phyloP scores from a whole-genome alignment of 2,113 vertebrate species.

The Butorides virescens region DNA sequence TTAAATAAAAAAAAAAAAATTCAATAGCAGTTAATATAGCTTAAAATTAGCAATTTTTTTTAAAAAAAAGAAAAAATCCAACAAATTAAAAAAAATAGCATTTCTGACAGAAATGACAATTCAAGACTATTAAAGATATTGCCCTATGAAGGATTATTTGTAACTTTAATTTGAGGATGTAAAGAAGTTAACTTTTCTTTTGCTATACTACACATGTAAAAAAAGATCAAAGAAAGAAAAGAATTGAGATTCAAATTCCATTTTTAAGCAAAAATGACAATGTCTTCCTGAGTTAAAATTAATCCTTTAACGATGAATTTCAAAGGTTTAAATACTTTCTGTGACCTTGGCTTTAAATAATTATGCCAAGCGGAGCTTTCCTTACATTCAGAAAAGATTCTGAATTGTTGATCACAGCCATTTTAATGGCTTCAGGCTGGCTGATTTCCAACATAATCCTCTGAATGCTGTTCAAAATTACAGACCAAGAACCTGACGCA shows the following conservation, averaged over 20 bases:
- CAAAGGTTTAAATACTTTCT: conserved; percentile 80
- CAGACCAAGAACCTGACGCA: conserved; percentile 63
- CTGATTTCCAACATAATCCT: conserved; percentile 74
- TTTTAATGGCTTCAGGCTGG: conserved; percentile 77
- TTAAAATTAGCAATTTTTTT: conserved; percentile 35
- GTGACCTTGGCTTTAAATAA: conserved; percentile 80
- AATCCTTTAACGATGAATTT: conserved; percentile 85
- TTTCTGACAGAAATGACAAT: conserved; percentile 63
- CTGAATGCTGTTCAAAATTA: conserved; percentile 71
- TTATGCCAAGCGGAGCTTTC: conserved; percentile 75
- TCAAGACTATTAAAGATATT: conserved; percentile 54
- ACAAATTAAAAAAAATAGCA: background rate
- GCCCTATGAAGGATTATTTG: conserved; percentile 61
- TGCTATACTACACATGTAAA: conserved; percentile 66
- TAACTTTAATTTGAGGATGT: conserved; percentile 71
- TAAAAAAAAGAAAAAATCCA: background rate
- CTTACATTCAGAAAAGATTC: conserved; percentile 77
- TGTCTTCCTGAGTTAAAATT: conserved; percentile 81
- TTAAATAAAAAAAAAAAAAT: background rate
- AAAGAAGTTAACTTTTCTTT: conserved; percentile 73
- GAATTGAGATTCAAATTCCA: conserved; percentile 75
- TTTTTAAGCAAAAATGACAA: conserved; percentile 81
- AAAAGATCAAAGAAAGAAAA: conserved; percentile 80
- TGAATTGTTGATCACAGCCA: conserved; percentile 78
- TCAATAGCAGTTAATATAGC: conserved; percentile 9